Evolutionary conservation across 2,888 invertebrate genomes (phyloP), one percentile per base, ranked within the genome.

Genomic region (Dicycla oo): DNA sequence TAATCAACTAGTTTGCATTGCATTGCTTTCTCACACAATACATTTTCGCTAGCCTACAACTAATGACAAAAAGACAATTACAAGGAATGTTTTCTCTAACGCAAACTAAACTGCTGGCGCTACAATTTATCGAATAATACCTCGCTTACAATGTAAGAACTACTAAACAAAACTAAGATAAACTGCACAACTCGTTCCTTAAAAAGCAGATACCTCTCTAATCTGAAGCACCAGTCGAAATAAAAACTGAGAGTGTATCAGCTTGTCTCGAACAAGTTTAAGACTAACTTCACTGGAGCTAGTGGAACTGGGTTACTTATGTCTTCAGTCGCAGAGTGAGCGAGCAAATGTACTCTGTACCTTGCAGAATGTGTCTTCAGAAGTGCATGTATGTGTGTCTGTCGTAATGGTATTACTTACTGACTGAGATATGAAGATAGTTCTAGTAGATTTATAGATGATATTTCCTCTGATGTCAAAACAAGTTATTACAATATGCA

Each of bases 261-360:
- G 80, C 51, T 80, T 65, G 64, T 73, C 62, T 63, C 56, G 51
- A 73, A 80, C 72, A 79, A 80, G 65, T 80, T 80, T 63, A 51
- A 58, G 70, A 64, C 67, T 61, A 80, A 80, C 62, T 78, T 64
- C 61, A 78, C 77, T 78, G 49, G 53, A 75, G 69, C 63, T 72
- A 70, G 38, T 64, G 56, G 74, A 83, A 83, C 75, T 82, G 67
- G 67, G 83, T 83, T 82, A 81, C 72, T 57, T 78, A 78, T 68
- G 61, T 60, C 47, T 66, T 67, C 69, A 67, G 73, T 81, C 69
- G 64, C 26, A 40, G 60, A 72, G 75, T 45, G 56, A 75, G 58
- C 49, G 61, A 60, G 67, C 78, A 72, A 76, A 78, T 81, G 71
- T 13, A 73, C 58, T 69, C 18, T 11, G 23, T 63, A 61, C 58